A percentile compares a stretch with the other conserved stretches of the same genome.
phyloP scores from a whole-genome alignment of 2,888 invertebrate species.

The Athrips mouffetella region DNA sequence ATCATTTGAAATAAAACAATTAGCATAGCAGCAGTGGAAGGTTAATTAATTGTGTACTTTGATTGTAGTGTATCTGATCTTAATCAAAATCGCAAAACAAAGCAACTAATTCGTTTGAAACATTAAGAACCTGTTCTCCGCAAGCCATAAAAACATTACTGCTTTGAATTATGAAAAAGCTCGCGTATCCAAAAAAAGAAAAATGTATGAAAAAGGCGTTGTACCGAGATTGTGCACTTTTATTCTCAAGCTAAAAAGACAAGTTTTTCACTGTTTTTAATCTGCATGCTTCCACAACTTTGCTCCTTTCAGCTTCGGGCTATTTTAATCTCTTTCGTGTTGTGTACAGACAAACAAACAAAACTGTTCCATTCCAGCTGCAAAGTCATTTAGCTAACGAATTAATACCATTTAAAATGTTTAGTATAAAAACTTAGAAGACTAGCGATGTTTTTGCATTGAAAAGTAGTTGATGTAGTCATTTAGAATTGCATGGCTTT shows the following conservation, averaged over 20 bases:
- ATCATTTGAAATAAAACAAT: too few species aligned
- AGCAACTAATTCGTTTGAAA: too few species aligned
- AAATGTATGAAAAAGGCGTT: slow-evolving; percentile 20
- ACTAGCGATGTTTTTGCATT: too few species aligned
- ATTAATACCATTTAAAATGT: too few species aligned
- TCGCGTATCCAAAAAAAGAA: slow-evolving; percentile 14
- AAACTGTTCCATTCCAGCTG: slow-evolving; percentile 33
- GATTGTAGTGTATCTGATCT: too few species aligned
- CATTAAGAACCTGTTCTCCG: background rate
- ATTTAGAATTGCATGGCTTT: too few species aligned
- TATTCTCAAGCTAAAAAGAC: slow-evolving; percentile 39
- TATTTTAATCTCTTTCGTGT: slow-evolving; percentile 69
- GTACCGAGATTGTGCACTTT: slow-evolving; percentile 46
- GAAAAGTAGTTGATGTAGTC: too few species aligned
- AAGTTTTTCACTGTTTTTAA: slow-evolving; percentile 61
- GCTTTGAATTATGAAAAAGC: slow-evolving; percentile 11
- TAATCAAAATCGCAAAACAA: too few species aligned
- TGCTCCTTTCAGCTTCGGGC: slow-evolving; percentile 54
- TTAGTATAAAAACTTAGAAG: too few species aligned
- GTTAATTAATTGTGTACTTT: too few species aligned
- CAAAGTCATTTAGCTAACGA: slow-evolving; percentile 47
- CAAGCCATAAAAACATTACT: slow-evolving; percentile 9
- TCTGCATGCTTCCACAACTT: slow-evolving; percentile 63
- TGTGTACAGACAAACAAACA: slow-evolving; percentile 51
- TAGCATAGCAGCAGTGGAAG: too few species aligned